Conservation (phyloP, 53 echinoderm and acorn worm species). For the Mesocentrotus franciscanus region DNA sequence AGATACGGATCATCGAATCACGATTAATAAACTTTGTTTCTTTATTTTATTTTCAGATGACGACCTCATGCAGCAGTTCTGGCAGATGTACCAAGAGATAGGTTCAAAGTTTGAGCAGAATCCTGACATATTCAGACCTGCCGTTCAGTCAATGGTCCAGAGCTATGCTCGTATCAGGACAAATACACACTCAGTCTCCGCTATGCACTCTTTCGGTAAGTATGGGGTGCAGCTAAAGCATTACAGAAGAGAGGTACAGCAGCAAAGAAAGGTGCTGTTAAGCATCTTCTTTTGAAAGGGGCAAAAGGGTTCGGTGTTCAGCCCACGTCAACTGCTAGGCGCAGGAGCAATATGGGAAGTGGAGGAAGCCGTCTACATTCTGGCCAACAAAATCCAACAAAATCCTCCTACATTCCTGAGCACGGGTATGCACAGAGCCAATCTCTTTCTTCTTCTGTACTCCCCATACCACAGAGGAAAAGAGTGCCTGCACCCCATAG, state of each 20-base stretch:
- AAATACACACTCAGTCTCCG: background rate
- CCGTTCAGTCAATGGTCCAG: background rate
- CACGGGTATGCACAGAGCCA: constrained; percentile 31
- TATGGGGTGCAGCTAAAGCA: background rate
- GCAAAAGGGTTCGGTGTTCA: background rate
- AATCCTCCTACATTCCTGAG: constrained; percentile 45
- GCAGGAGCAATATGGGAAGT: constrained; percentile 36
- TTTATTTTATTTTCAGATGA: background rate
- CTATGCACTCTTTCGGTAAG: constrained; percentile 32
- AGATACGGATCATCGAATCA: no score
- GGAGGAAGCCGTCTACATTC: background rate
- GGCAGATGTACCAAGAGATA: background rate
- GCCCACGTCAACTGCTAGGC: constrained; percentile 23
- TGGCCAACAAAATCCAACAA: constrained; percentile 23
- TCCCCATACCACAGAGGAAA: background rate
- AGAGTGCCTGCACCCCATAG: constrained; percentile 16
- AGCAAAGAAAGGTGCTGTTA: background rate
- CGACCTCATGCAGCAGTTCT: background rate
- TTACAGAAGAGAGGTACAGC: background rate
- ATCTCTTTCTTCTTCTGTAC: background rate
- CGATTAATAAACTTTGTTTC: background rate
- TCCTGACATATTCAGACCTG: background rate
- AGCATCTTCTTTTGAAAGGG: background rate
- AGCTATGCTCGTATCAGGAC: background rate
- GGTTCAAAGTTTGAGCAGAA: background rate